Conservation (phyloP, 2,113 vertebrate genomes). For the Empidonax traillii region DNA sequence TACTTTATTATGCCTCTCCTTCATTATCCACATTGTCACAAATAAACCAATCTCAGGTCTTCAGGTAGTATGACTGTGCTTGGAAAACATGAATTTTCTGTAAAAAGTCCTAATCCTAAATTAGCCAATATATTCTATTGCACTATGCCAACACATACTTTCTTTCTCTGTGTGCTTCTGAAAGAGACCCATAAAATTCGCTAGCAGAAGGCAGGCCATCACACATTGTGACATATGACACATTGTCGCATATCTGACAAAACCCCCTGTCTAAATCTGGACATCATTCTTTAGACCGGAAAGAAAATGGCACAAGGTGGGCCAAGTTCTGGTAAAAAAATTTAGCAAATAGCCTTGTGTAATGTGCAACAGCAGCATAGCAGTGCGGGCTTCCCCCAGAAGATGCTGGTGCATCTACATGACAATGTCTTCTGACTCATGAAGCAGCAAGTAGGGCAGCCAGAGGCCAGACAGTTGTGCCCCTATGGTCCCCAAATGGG, state of each 20-base stretch:
- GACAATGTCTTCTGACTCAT: not conserved
- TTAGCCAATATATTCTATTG: not conserved
- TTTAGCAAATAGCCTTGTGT: not conserved
- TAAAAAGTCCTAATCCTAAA: not conserved
- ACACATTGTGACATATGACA: not conserved
- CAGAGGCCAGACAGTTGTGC: not conserved
- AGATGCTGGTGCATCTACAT: not conserved
- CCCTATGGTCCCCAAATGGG: not conserved
- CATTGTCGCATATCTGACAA: not conserved
- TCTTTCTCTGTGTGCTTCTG: not conserved
- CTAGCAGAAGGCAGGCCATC: not conserved
- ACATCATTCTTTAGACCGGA: not conserved
- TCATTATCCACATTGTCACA: not conserved
- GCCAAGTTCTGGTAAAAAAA: not conserved
- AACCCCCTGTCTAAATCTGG: not conserved
- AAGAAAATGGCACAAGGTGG: not conserved
- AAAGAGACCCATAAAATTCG: not conserved
- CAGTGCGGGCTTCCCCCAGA: not conserved
- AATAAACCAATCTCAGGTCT: not conserved
- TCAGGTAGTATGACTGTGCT: not conserved
- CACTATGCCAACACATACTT: not conserved
- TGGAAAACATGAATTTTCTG: slow-evolving; percentile 2
- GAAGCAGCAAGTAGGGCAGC: not conserved
- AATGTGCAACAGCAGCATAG: not conserved
- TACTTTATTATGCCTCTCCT: not conserved